phyloP scores from a whole-genome alignment of 2,113 vertebrate species.

The Microcebus ravelobensis region DNA sequence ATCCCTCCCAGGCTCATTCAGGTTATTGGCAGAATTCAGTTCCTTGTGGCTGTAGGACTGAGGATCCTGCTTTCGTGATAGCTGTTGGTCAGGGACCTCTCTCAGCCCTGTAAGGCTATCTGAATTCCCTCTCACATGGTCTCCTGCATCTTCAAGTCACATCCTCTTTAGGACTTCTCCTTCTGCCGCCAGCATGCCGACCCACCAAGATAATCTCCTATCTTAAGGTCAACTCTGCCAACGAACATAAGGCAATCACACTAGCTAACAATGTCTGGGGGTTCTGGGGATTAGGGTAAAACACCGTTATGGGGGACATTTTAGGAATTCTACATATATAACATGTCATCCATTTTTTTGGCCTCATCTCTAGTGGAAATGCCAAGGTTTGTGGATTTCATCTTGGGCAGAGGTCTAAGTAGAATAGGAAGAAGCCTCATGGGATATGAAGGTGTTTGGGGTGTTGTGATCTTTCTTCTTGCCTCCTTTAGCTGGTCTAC shows the following conservation, averaged over 20 bases:
- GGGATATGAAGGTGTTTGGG: neutral
- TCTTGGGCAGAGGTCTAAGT: neutral
- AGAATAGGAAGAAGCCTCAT: neutral
- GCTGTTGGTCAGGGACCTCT: neutral
- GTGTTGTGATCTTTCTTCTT: neutral
- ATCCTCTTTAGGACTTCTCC: neutral
- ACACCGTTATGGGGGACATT: neutral
- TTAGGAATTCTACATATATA: neutral
- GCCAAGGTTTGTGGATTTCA: neutral
- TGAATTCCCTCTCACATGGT: neutral
- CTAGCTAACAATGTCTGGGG: neutral
- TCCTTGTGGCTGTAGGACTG: neutral
- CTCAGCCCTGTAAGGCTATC: neutral
- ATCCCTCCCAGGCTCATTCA: neutral
- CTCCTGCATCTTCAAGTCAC: neutral
- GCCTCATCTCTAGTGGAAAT: neutral
- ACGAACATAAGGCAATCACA: neutral
- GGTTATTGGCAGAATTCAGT: neutral
- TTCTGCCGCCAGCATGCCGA: neutral
- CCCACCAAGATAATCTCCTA: neutral
- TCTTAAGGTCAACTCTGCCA: neutral
- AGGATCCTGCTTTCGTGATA: neutral
- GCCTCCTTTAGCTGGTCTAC: neutral
- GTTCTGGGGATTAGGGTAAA: neutral
- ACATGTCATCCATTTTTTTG: neutral